Base-by-base conservation (phyloP, 2,888 invertebrate genomes). In the Nephrotoma guestfalica region DNA sequence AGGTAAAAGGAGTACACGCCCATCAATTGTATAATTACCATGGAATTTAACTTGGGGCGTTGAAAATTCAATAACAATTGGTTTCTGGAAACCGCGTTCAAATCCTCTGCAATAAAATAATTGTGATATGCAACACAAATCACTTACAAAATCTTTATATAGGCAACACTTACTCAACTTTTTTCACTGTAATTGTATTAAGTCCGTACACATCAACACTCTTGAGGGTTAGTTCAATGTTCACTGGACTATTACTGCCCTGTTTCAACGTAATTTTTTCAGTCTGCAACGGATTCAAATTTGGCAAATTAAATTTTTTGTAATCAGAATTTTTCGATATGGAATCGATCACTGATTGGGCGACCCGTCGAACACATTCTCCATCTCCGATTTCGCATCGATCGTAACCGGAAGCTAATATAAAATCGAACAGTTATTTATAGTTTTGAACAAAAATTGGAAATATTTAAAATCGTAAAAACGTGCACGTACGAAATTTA, bases 1-100 rank as follows among this genome's bases (percentile, higher is more conserved):
- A 13, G 90, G 89, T 18, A 90, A 87, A n/a, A 90, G 87, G 41
- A 90, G 88, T 6, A 90, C 88, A 84, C 88, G 89, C 9, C 90
- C 90, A 85, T 88, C 83, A 71, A 88, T 86, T 57, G 71, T 87
- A 71, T 88, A 88, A 13, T 87, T 87, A 1, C 87, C 86, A n/a
- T 86, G 11, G 9, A 88, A 86, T 41, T 41, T 43, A 2, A 87
- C 7, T 18, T 47, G 85, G 0, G 88, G 87, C 84, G 86, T 83
- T 30, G 51, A 83, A 11, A 86, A 41, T 9, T 11, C n/a, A n/a
- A 87, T 40, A 47, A 47, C 71, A 86, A 86, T 87, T 47, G 87
- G 86, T 83, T 85, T 86, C 9, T 30, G 18, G 0, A 86, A 71
- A 71, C 87, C 86, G n/a, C 51, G 57, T 41, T 86, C 86, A 47